Conservation (phyloP, 2,888 invertebrate genomes). For the Acleris literana region DNA sequence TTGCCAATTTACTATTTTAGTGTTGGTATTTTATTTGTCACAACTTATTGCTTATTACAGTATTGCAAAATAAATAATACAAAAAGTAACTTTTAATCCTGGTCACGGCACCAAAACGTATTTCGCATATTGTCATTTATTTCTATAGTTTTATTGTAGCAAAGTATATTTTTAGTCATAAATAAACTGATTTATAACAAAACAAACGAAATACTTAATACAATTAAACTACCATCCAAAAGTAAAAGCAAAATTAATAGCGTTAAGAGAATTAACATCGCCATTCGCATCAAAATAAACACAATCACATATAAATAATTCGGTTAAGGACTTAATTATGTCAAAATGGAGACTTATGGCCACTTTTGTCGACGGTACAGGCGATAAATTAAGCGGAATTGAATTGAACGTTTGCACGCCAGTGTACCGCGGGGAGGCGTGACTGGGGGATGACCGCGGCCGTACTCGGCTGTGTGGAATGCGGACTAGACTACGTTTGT, state of each 20-base stretch:
- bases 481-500: slow-evolving; percentile 2
- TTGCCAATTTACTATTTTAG: no score
- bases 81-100: no score
- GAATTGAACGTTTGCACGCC: slow-evolving; percentile 32
- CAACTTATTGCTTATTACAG: no score
- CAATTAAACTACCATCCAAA: neutral
- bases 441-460: slow-evolving; percentile 16
- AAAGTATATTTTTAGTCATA: no score
- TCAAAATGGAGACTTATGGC: slow-evolving; percentile 15
- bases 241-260: neutral
- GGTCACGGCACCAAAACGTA: no score
- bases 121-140: no score
- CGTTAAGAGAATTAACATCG: slow-evolving; percentile 7
- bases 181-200: no score
- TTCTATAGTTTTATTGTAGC: no score
- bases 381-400: slow-evolving; percentile 37
- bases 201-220: neutral
- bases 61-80: no score
- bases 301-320: slow-evolving; percentile 24
- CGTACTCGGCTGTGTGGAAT: slow-evolving; percentile 14
- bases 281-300: slow-evolving; percentile 16
- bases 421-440: slow-evolving; percentile 20
- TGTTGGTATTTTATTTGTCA: no score
- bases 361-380: slow-evolving; percentile 34
- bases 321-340: slow-evolving; percentile 23